Conservation (phyloP, 2,113 vertebrate genomes). For the Phyllostomus discolor region DNA sequence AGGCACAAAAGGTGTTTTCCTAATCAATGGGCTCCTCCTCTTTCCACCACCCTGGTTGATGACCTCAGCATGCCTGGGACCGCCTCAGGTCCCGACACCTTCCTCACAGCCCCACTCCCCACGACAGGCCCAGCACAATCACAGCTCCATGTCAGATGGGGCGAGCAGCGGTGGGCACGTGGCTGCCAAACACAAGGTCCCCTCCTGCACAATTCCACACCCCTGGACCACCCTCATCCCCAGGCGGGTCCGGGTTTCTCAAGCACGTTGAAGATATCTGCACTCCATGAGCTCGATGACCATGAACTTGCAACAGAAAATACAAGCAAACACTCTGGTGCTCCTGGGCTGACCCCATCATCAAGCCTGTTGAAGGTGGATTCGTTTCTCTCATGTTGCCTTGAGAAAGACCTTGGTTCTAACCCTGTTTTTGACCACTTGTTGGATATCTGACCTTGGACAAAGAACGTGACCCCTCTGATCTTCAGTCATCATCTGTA, state of each 20-base stretch:
- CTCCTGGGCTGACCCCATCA: too few relatives aligned
- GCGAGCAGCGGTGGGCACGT: fast-evolving
- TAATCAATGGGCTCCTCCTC: background rate
- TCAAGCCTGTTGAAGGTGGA: background rate
- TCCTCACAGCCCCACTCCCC: background rate
- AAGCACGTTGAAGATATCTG: background rate
- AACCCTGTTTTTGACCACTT: background rate
- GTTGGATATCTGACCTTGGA: background rate
- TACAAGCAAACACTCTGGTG: fast-evolving
- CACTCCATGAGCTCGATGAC: background rate
- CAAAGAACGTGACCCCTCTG: background rate
- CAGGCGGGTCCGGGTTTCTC: background rate
- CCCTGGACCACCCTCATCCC: background rate
- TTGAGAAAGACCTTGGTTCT: background rate
- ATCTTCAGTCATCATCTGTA: background rate
- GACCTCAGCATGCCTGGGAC: background rate
- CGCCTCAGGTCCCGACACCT: background rate
- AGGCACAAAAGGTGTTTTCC: background rate
- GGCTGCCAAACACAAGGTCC: fast-evolving
- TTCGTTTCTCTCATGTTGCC: background rate
- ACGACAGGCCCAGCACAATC: background rate
- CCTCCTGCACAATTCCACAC: background rate
- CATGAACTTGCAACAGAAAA: background rate
- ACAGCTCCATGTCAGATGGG: background rate
- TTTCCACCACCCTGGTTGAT: background rate